A percentile compares a stretch with the other conserved stretches of the same genome.
phyloP scores from a whole-genome alignment of 1,140 invertebrate species.

The Halictus rubicundus region DNA sequence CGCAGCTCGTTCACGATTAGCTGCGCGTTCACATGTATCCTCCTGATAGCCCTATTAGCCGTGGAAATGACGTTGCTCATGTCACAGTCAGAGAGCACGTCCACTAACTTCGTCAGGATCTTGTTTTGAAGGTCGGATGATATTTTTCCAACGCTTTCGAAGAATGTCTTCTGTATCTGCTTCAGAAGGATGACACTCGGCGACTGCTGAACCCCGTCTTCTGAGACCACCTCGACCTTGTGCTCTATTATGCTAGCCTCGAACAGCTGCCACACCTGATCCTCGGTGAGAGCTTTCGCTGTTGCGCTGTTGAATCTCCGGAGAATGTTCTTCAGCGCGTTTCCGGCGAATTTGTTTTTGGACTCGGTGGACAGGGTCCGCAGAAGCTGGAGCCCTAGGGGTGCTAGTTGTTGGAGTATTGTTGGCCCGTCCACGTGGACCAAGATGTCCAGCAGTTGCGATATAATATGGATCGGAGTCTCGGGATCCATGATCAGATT shows the following conservation, averaged over 20 bases:
- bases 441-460: constrained; percentile 79
- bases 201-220: constrained; percentile 39
- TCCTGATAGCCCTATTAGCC: constrained; percentile 85
- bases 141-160: constrained; percentile 52
- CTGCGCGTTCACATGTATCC: constrained; percentile 85
- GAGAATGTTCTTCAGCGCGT: constrained; percentile 71
- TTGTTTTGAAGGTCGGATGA: constrained; percentile 66
- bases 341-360: constrained; percentile 62
- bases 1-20: constrained; percentile 84
- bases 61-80: constrained; percentile 80
- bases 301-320: constrained; percentile 74
- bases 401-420: constrained; percentile 75
- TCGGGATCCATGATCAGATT: constrained; percentile 56
- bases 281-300: constrained; percentile 71
- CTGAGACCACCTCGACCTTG: constrained; percentile 46
- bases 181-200: constrained; percentile 75
- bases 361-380: constrained; percentile 32
- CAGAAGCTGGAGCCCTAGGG: constrained; percentile 66
- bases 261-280: constrained; percentile 73
- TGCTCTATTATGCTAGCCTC: constrained; percentile 65
- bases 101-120: constrained; percentile 73
- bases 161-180: constrained; percentile 82
- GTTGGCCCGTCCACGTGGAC: constrained; percentile 81
- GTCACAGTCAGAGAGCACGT: constrained; percentile 76
- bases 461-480: constrained; percentile 77